Evolutionary conservation across 2,113 vertebrate genomes (phyloP).

Genomic region (Capreolus pygargus): DNA sequence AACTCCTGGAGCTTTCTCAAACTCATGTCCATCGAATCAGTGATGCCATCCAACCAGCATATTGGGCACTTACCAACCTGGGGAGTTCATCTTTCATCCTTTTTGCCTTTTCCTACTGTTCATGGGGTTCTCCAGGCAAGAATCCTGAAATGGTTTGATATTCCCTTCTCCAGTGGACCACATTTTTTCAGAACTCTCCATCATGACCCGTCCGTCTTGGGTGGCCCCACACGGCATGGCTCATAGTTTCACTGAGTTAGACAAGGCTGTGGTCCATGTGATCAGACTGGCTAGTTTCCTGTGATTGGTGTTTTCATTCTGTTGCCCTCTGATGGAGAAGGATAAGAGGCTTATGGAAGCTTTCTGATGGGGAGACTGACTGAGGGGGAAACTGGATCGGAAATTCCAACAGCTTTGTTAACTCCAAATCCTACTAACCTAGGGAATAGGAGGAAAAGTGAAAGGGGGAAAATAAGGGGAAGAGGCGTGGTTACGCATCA

Average conservation of each 20-base stretch:
- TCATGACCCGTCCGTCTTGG: too few species aligned
- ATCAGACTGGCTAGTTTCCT: too few species aligned
- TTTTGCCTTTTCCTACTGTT: not conserved
- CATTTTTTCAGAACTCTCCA: too few species aligned
- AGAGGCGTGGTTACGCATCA: rapidly evolving
- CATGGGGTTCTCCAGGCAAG: not conserved
- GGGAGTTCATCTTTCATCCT: not conserved
- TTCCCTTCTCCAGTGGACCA: too few species aligned
- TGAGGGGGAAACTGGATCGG: too few species aligned
- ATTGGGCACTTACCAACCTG: not conserved
- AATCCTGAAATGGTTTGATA: not conserved
- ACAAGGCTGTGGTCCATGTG: too few species aligned
- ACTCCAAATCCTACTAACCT: not conserved
- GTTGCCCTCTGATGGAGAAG: too few species aligned
- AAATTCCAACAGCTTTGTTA: not conserved
- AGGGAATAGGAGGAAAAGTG: not conserved
- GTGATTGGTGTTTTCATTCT: too few species aligned
- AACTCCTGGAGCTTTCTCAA: not conserved
- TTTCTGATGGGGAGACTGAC: too few species aligned
- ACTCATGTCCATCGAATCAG: not conserved
- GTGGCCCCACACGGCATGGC: too few species aligned
- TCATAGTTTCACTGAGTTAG: too few species aligned
- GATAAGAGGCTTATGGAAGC: too few species aligned
- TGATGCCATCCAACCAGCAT: not conserved
- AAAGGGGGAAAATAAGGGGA: not conserved